Percentiles rank a stretch among this genome's conserved stretches.
These are phyloP conservation scores for Drosophila setifemur DNA, from an alignment of 1,140 invertebrate species.

Conservation along the genomic window DNA sequence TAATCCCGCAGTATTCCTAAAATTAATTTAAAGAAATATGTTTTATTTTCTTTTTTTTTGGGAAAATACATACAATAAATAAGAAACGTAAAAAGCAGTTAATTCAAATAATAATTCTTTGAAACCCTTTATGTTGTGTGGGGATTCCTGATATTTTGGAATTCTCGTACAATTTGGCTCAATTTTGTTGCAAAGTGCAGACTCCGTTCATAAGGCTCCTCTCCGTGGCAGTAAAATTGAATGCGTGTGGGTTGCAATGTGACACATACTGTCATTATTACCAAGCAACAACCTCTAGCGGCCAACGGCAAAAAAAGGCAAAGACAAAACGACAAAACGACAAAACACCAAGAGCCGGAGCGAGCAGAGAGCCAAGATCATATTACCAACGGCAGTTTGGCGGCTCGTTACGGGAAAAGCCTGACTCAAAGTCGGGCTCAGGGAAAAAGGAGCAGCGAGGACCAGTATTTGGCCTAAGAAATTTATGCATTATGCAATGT, in stretches of 20 bases:
- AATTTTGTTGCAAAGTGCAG: no score
- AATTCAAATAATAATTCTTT: no score
- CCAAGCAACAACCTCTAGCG: slow-evolving; percentile 67
- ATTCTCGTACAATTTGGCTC: no score
- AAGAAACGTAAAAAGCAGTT: no score
- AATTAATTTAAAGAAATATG: no score
- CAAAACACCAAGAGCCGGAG: slow-evolving; percentile 22
- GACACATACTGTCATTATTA: slow-evolving; percentile 81
- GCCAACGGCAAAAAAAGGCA: slow-evolving; percentile 34
- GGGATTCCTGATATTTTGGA: no score
- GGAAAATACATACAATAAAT: no score
- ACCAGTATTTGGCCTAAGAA: slow-evolving; percentile 40
- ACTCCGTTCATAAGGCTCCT: no score
- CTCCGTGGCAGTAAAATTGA: slow-evolving; percentile 68
- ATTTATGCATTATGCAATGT: slow-evolving; percentile 76
- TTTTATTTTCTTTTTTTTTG: no score
- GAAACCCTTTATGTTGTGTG: no score
- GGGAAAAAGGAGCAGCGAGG: slow-evolving; percentile 2
- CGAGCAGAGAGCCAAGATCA: slow-evolving; percentile 60
- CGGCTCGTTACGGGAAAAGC: slow-evolving; percentile 71
- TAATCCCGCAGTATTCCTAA: no score
- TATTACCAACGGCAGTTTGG: slow-evolving; percentile 67
- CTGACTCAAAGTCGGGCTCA: slow-evolving; percentile 9
- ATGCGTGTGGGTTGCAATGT: slow-evolving; percentile 81
- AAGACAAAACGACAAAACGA: slow-evolving; percentile 29